These are phyloP conservation scores for Vanacampus margaritifer DNA, from an alignment of 2,113 vertebrate species.

Conservation along the genomic window DNA sequence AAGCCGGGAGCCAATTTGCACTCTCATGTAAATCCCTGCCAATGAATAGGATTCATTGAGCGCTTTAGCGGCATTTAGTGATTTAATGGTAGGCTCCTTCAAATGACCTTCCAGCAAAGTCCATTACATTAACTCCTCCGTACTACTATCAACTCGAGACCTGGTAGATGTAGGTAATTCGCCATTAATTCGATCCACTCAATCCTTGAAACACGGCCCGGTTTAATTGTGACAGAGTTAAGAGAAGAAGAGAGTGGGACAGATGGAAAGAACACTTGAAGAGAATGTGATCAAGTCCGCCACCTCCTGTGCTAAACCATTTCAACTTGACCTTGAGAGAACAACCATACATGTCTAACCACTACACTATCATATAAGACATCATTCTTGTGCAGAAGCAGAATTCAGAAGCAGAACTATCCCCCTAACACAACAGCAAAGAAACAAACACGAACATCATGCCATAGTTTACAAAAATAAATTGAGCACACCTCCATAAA, in stretches of 20 bases:
- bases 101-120: slow-evolving; percentile 56
- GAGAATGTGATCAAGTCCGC: slow-evolving; percentile 33
- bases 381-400: background rate
- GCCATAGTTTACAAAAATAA: slow-evolving; percentile 6
- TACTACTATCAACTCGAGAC: slow-evolving; percentile 28
- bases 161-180: slow-evolving; percentile 52
- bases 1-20: slow-evolving; percentile 33
- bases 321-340: slow-evolving; percentile 54
- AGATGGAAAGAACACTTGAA: slow-evolving; percentile 35
- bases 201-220: slow-evolving; percentile 55
- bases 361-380: slow-evolving; percentile 28
- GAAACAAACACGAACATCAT: background rate
- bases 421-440: background rate
- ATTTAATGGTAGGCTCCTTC: slow-evolving; percentile 55
- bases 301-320: slow-evolving; percentile 43
- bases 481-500: slow-evolving; percentile 10
- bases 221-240: slow-evolving; percentile 41
- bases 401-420: background rate
- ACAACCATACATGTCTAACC: slow-evolving; percentile 45
- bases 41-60: slow-evolving; percentile 35
- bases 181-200: slow-evolving; percentile 54
- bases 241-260: slow-evolving; percentile 23
- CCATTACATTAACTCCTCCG: slow-evolving; percentile 37
- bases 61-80: slow-evolving; percentile 41
- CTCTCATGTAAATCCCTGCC: slow-evolving; percentile 38